These are phyloP conservation scores for Vesta saturnalis DNA, from an alignment of 2,888 invertebrate species.

Conservation along the genomic window DNA sequence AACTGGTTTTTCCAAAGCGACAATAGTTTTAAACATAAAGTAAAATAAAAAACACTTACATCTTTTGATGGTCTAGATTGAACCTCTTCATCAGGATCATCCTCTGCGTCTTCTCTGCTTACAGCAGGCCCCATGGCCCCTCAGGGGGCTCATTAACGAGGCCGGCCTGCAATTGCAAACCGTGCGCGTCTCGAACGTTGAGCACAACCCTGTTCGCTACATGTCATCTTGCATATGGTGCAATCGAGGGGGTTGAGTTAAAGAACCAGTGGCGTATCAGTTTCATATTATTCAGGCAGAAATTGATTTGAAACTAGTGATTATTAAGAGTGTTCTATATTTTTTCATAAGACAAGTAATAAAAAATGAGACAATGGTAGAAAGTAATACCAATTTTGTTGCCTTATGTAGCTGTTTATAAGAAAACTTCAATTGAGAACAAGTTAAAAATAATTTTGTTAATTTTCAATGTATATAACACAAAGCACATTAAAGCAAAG, in stretches of 20 bases:
- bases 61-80: slow-evolving; percentile 66
- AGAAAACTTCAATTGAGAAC: background rate
- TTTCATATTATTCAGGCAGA: too few relatives aligned
- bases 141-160: slow-evolving; percentile 66
- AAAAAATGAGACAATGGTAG: too few relatives aligned
- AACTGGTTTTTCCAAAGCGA: slow-evolving; percentile 4
- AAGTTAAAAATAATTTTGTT: background rate
- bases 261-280: slow-evolving; percentile 7
- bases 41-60: slow-evolving; percentile 63
- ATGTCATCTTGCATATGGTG: slow-evolving; percentile 20
- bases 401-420: too few relatives aligned
- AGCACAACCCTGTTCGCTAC: slow-evolving; percentile 28
- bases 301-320: background rate
- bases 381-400: background rate
- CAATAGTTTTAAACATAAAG: slow-evolving; percentile 11
- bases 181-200: slow-evolving; percentile 30
- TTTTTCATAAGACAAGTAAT: background rate
- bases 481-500: slow-evolving; percentile 9
- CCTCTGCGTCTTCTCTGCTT: slow-evolving; percentile 65
- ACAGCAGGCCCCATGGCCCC: slow-evolving; percentile 69
- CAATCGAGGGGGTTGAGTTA: slow-evolving; percentile 14
- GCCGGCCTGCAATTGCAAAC: slow-evolving; percentile 60
- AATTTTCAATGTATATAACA: slow-evolving; percentile 1
- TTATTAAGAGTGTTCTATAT: too few relatives aligned
- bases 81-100: slow-evolving; percentile 66